Percentiles rank a stretch among this genome's conserved stretches.
Conservation (phyloP, 2,888 invertebrate species). For the Phyllotreta cruciferae region DNA sequence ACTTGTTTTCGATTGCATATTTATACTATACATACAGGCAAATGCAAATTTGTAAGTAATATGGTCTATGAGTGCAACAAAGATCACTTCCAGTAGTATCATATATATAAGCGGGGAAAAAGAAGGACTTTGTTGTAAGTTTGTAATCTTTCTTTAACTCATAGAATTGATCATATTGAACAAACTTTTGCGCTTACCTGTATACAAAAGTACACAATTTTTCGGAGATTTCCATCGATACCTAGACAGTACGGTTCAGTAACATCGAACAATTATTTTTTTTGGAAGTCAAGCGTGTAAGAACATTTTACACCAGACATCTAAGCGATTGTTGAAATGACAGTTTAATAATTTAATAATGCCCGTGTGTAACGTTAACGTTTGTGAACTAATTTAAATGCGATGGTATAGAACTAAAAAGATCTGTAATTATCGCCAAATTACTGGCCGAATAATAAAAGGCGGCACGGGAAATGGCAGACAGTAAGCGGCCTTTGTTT, state of each 20-base stretch:
- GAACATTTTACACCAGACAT: constrained; percentile 20
- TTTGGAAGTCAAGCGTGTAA: constrained; percentile 24
- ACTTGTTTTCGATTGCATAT: no score
- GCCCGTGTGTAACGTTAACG: constrained; percentile 7
- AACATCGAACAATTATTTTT: constrained; percentile 25
- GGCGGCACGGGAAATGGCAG: constrained; percentile 22
- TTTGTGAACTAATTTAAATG: constrained; percentile 12
- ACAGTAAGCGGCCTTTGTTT: constrained; percentile 14
- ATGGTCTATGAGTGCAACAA: no score
- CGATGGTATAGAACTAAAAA: constrained; percentile 8
- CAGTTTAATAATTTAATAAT: constrained; percentile 28
- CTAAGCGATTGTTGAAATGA: constrained; percentile 14
- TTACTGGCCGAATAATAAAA: constrained; percentile 9
- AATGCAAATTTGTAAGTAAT: no score
- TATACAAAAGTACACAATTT: constrained; percentile 1
- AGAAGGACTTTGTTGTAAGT: no score
- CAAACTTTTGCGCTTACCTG: no score
- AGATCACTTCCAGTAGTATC: no score
- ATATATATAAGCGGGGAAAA: no score
- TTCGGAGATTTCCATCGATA: constrained; percentile 21
- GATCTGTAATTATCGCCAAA: background rate
- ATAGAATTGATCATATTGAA: no score
- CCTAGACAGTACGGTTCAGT: constrained; percentile 24
- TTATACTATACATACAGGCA: no score
- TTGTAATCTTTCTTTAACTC: no score